phyloP scores from a whole-genome alignment of 2,113 vertebrate genomes.

The Mirza zaza region DNA sequence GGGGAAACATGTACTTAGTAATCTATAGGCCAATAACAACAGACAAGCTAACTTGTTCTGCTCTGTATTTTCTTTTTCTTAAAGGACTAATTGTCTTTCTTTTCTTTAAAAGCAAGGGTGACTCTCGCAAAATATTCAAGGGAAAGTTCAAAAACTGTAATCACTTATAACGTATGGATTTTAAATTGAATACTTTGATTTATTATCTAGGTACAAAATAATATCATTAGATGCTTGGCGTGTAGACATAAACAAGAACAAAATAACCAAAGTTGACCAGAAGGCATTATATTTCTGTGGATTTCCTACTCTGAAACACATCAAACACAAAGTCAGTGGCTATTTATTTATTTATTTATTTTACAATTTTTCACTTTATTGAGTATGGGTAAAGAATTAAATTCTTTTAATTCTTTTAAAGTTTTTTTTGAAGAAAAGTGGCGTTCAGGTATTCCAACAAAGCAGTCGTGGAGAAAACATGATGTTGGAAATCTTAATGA shows the following conservation, averaged over 20 bases:
- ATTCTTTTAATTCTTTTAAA: constrained; percentile 78
- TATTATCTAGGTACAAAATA: constrained; percentile 86
- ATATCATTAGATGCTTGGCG: constrained; percentile 95
- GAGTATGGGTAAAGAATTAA: constrained; percentile 34
- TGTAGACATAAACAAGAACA: constrained; percentile 87
- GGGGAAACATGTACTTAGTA: background rate
- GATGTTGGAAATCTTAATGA: constrained; percentile 91
- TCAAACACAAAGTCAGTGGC: constrained; percentile 92
- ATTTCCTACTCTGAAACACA: constrained; percentile 97
- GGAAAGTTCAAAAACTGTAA: constrained; percentile 16
- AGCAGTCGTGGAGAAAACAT: constrained; percentile 98
- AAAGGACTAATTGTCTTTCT: background rate
- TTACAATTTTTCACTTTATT: constrained; percentile 40
- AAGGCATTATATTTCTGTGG: constrained; percentile 95
- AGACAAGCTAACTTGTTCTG: background rate
- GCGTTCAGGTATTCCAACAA: constrained; percentile 97
- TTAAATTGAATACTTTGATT: constrained; percentile 51
- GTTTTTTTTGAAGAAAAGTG: constrained; percentile 95
- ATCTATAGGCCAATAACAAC: background rate
- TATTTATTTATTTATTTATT: constrained; percentile 4
- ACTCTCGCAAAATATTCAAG: constrained; percentile 27
- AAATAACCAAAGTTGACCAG: constrained; percentile 88
- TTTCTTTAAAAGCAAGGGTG: constrained; percentile 25
- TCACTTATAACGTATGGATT: constrained; percentile 42
- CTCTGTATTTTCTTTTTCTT: constrained; percentile 16